Percentiles rank a stretch among this genome's conserved stretches.
Conservation (phyloP, 2,888 invertebrate species). For the Cephus nigrinus region DNA sequence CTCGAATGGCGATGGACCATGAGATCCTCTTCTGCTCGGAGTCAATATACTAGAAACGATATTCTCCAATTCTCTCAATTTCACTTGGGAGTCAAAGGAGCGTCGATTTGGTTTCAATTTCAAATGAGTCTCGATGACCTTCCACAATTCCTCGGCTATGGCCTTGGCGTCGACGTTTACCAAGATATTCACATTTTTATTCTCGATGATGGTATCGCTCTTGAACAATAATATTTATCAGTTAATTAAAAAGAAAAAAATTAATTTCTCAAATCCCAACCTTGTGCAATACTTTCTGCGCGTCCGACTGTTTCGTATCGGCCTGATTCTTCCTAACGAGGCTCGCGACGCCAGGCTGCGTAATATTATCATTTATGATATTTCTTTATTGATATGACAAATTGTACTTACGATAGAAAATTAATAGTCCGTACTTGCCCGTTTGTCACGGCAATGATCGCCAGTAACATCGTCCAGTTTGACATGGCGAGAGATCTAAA, state of each 20-base stretch:
- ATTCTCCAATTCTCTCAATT: constrained; percentile 28
- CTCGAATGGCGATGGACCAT: constrained; percentile 23
- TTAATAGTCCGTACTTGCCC: not conserved
- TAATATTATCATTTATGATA: not conserved
- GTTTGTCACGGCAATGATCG: not conserved
- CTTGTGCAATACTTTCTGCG: not conserved
- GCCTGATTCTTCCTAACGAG: not conserved
- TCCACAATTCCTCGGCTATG: constrained; percentile 42
- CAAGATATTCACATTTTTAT: constrained; percentile 44
- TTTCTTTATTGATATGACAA: not conserved
- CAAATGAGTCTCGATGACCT: constrained; percentile 33
- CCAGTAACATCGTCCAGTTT: not conserved
- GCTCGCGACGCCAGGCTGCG: no score
- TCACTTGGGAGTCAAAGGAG: not conserved
- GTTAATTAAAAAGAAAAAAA: not conserved
- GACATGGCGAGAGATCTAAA: not conserved
- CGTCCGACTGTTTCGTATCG: not conserved
- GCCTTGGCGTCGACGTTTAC: constrained; percentile 42
- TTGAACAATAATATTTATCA: not conserved
- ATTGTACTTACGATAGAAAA: not conserved
- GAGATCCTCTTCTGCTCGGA: constrained; percentile 30
- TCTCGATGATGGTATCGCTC: constrained; percentile 30
- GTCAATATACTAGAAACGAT: constrained; percentile 31
- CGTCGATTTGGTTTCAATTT: constrained; percentile 6
- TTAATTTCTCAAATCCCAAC: not conserved